Percentiles rank a stretch among this genome's conserved stretches.
These are phyloP conservation scores for Plebejus anna DNA, from an alignment of 2,888 invertebrate species.

Conservation along the genomic window DNA sequence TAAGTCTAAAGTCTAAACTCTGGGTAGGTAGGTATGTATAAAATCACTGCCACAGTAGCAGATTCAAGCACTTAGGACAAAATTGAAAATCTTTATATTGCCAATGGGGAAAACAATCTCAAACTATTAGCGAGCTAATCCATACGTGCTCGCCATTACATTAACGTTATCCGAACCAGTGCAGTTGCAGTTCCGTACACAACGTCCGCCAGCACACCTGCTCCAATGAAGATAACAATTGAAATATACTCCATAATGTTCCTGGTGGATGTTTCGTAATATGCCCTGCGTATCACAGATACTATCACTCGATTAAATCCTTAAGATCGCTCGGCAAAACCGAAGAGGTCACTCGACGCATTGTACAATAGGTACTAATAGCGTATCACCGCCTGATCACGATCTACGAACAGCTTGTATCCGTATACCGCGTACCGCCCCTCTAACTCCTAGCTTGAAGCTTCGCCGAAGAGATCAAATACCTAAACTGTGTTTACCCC, in stretches of 20 bases:
- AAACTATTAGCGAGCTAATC: not conserved
- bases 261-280: not conserved
- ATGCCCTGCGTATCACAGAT: not conserved
- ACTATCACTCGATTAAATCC: not conserved
- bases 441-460: not conserved
- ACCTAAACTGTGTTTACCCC: not conserved
- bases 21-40: not conserved
- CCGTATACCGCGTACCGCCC: too few species aligned
- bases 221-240: conserved; percentile 16
- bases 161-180: not conserved
- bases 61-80: not conserved
- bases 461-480: not conserved
- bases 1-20: too few species aligned
- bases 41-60: not conserved
- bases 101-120: not conserved
- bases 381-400: too few species aligned
- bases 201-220: conserved; percentile 18
- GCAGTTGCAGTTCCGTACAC: conserved; percentile 3
- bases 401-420: not conserved
- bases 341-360: not conserved
- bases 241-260: conserved; percentile 5
- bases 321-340: not conserved
- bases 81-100: not conserved
- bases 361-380: too few species aligned
- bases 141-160: conserved; percentile 10